Conservation (phyloP, 2,888 invertebrate species). For the Maniola hyperantus region DNA sequence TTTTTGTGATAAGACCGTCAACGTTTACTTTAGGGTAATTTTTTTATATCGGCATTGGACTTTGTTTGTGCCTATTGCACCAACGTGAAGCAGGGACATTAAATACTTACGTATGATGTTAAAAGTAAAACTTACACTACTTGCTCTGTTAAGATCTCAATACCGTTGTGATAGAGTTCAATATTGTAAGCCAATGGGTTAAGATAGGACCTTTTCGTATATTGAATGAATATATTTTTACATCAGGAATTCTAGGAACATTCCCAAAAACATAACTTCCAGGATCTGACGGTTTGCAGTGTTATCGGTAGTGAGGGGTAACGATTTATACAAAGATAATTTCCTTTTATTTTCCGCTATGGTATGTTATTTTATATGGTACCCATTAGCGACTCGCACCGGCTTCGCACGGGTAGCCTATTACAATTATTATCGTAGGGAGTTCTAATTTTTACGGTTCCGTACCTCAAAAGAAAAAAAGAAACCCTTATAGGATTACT, state of each 20-base stretch:
- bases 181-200: neutral
- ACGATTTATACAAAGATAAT: constrained; percentile 28
- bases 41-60: neutral
- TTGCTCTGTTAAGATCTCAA: neutral
- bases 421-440: too few relatives aligned
- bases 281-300: constrained; percentile 38
- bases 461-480: too few relatives aligned
- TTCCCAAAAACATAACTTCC: constrained; percentile 37
- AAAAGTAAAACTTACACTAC: constrained; percentile 21
- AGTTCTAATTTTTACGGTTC: too few relatives aligned
- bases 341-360: constrained; percentile 25
- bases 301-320: constrained; percentile 34
- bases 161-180: neutral
- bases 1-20: too few relatives aligned
- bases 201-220: constrained; percentile 21
- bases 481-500: too few relatives aligned
- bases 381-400: too few relatives aligned
- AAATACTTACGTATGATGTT: constrained; percentile 29
- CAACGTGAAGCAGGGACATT: constrained; percentile 2
- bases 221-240: constrained; percentile 36
- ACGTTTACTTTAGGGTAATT: too few relatives aligned
- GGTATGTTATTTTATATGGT: too few relatives aligned
- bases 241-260: constrained; percentile 40
- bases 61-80: neutral
- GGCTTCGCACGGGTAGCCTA: too few relatives aligned